A percentile compares a stretch with the other conserved stretches of the same genome.
Conservation (phyloP, 2,797 vertebrate species). For the Cygnus olor region DNA sequence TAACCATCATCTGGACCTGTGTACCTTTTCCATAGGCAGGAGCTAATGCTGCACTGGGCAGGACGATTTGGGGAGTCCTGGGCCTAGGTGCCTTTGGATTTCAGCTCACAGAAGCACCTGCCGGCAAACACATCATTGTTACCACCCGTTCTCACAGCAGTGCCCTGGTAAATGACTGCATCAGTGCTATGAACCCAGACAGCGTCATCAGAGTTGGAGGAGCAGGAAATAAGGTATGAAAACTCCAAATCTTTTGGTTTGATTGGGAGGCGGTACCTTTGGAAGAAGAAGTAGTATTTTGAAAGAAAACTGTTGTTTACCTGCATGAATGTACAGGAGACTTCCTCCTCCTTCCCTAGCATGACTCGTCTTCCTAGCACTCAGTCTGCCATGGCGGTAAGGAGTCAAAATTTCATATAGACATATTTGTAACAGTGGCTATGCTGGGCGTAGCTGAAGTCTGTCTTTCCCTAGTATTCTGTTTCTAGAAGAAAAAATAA, state of each 20-base stretch:
- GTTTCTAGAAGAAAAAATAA: neutral
- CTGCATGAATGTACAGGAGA: neutral
- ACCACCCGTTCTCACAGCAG: constrained; percentile 96
- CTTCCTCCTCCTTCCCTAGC: neutral
- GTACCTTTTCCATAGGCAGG: constrained; percentile 80
- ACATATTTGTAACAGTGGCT: neutral
- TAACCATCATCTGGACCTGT: neutral
- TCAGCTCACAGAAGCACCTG: constrained; percentile 87
- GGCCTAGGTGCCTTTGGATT: constrained; percentile 94
- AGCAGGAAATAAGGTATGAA: constrained; percentile 94
- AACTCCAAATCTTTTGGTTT: neutral
- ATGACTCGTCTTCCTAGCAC: neutral
- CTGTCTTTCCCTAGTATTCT: neutral
- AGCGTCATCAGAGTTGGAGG: constrained; percentile 91
- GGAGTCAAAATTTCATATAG: neutral
- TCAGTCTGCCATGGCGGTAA: neutral
- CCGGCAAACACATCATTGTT: constrained; percentile 86
- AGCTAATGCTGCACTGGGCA: constrained; percentile 82
- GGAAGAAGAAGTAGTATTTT: neutral
- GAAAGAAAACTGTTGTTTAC: neutral
- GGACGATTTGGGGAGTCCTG: constrained; percentile 95
- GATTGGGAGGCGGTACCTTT: neutral
- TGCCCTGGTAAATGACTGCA: constrained; percentile 89
- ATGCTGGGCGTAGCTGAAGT: neutral
- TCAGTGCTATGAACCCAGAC: constrained; percentile 91